phyloP scores from a whole-genome alignment of 2,888 invertebrate species.

The Melangyna quadrimaculata region DNA sequence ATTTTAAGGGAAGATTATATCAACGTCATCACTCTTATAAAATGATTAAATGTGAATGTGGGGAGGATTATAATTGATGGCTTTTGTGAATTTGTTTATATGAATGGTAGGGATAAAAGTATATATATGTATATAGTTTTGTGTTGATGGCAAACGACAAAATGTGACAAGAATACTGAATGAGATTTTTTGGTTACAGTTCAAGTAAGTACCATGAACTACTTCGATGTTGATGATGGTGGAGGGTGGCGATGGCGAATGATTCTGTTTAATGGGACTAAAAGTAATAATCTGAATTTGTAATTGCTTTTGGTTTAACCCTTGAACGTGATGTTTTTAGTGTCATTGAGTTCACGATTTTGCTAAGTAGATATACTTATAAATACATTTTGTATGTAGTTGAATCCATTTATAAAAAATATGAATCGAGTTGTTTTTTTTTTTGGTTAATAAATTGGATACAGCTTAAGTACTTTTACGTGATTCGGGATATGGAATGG shows the following conservation, averaged over 20 bases:
- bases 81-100: constrained; percentile 52
- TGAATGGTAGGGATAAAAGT: constrained; percentile 37
- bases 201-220: not conserved
- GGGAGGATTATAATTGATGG: constrained; percentile 56
- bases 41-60: not conserved
- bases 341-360: not conserved
- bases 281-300: constrained; percentile 22
- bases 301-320: constrained; percentile 24
- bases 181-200: not conserved
- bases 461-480: too few relatives aligned
- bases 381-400: too few relatives aligned
- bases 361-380: too few relatives aligned
- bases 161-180: constrained; percentile 7
- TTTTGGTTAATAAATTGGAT: not conserved
- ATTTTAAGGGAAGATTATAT: constrained; percentile 13
- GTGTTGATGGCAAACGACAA: constrained; percentile 20
- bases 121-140: too few relatives aligned
- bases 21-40: not conserved
- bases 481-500: too few relatives aligned
- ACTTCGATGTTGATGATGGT: not conserved
- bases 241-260: not conserved
- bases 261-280: constrained; percentile 6
- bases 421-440: not conserved
- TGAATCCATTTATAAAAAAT: not conserved
- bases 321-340: constrained; percentile 24